These are phyloP conservation scores for Neopipo cinnamomea DNA, from an alignment of 2,113 vertebrate genomes.

Conservation along the genomic window DNA sequence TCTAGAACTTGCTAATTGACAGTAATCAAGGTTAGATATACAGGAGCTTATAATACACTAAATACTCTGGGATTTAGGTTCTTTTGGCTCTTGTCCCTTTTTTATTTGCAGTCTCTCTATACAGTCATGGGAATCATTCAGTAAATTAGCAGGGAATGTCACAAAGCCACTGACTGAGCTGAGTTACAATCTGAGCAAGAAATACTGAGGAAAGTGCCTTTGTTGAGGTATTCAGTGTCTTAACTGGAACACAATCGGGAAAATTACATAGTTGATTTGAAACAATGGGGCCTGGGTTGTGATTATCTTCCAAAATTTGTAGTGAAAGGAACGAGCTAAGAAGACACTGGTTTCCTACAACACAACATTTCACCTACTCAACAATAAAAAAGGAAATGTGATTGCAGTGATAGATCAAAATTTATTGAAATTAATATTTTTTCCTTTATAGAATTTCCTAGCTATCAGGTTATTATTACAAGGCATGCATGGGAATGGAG, in stretches of 20 bases:
- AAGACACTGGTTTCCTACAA: background rate
- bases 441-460: background rate
- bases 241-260: background rate
- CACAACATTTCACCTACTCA: background rate
- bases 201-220: background rate
- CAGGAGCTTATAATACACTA: background rate
- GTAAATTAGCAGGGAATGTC: background rate
- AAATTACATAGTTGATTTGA: background rate
- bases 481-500: background rate
- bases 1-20: background rate
- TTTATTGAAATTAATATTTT: background rate
- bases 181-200: background rate
- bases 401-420: background rate
- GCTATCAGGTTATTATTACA: background rate
- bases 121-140: background rate
- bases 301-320: background rate
- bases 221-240: background rate
- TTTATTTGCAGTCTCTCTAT: background rate
- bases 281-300: accelerated
- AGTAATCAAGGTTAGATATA: background rate
- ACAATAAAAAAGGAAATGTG: background rate
- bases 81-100: background rate
- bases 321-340: background rate
- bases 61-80: background rate
- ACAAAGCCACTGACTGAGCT: background rate